phyloP scores from a whole-genome alignment of 37 sponge, comb jelly and placozoan genomes.

The Cliona cf. orientalis region DNA sequence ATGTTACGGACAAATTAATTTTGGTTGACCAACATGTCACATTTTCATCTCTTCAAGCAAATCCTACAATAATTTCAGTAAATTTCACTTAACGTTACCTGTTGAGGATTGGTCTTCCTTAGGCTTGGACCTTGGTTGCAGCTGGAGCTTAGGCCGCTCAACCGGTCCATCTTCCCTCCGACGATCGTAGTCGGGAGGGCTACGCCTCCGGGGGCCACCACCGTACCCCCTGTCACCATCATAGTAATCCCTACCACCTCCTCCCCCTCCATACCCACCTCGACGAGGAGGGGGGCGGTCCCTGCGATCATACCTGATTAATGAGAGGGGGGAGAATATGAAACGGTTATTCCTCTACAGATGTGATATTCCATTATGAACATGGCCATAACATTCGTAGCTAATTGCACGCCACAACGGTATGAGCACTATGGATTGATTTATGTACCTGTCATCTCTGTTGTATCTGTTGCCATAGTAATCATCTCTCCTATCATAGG shows the following conservation, averaged over 20 bases:
- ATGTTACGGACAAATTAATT: too few species aligned
- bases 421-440: too few species aligned
- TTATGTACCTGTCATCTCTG: conserved; percentile 29
- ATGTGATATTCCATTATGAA: not conserved
- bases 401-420: too few species aligned
- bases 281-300: not conserved
- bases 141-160: conserved; percentile 63
- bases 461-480: not conserved
- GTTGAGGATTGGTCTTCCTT: not conserved
- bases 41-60: too few species aligned
- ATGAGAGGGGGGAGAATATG: too few species aligned
- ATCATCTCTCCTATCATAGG: not conserved
- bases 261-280: conserved; percentile 1
- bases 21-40: too few species aligned
- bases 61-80: not conserved
- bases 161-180: not conserved
- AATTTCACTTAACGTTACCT: not conserved
- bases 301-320: not conserved
- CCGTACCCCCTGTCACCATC: conserved; percentile 2
- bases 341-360: too few species aligned
- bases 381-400: not conserved
- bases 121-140: conserved; percentile 63
- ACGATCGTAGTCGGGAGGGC: not conserved
- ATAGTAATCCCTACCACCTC: conserved; percentile 4
- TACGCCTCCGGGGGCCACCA: not conserved